phyloP scores from a whole-genome alignment of 2,797 vertebrate species.

The Scomberomorus guttatus region DNA sequence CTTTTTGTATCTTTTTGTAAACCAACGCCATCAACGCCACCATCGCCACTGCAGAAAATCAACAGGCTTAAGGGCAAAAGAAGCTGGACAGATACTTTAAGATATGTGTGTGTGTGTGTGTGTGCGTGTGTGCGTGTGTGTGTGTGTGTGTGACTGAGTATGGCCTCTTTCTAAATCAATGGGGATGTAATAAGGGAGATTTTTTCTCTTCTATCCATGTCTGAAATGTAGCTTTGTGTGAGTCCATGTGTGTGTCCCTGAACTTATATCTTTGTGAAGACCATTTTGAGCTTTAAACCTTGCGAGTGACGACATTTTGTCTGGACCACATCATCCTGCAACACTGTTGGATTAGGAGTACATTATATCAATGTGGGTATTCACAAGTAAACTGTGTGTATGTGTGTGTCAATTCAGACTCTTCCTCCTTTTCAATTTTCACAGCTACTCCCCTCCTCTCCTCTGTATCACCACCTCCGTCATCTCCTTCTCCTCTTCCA shows the following conservation, averaged over 20 bases:
- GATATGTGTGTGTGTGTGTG: neutral
- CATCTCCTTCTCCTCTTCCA: neutral
- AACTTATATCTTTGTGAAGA: neutral
- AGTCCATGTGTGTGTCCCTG: slow-evolving; percentile 5
- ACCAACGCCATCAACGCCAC: too few species aligned
- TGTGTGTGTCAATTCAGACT: slow-evolving; percentile 5
- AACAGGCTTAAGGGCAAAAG: neutral
- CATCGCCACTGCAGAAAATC: neutral
- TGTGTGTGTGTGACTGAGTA: neutral
- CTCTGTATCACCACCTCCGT: neutral
- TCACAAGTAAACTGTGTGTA: slow-evolving; percentile 4
- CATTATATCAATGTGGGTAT: neutral
- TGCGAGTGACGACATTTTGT: neutral
- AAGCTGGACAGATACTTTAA: neutral
- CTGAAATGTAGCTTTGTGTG: neutral
- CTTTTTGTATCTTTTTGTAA: too few species aligned
- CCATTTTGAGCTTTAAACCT: neutral
- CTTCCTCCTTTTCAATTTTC: slow-evolving; percentile 7
- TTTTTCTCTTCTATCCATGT: neutral
- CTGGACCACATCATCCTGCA: neutral
- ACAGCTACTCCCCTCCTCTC: neutral
- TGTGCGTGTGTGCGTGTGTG: neutral
- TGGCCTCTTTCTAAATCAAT: slow-evolving; percentile 11
- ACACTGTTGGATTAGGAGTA: neutral
- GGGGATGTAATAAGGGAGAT: neutral